Evolutionary conservation across 2,797 vertebrate species (phyloP), one percentile per base, ranked within the genome.

Genomic region (Adelosebastes latens): DNA sequence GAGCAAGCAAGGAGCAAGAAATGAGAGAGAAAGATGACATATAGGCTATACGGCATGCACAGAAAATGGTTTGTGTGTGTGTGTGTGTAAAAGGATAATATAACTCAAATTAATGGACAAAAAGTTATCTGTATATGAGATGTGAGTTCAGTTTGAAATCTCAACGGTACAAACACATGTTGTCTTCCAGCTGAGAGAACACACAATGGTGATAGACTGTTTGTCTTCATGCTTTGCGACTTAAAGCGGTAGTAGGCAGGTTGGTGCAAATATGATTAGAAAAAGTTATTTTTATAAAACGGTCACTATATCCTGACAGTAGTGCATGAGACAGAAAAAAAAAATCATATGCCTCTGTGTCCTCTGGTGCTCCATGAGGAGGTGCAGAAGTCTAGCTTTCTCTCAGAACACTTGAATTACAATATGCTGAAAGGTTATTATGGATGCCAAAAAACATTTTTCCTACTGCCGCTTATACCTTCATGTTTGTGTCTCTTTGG

Each of bases 1-100:
- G 78, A 89, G 86, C 67, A 53, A 74, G 80, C 64, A 72, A 81
- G 34, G 53, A 68, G 34, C 64, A 75, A 60, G 32, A 79, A 80
- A 71, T 62, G 49, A 82, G 56, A 63, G 69, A 67, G 71, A 39
- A 72, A 55, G 31, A 42, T 63, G 66, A 79, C 75, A 69, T 53
- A 34, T n/a, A n/a, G 29, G 12, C 11, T 14, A 18, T 46, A 63
- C 55, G 36, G 52, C 72, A 49, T 31, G 75, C 31, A 32, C 31
- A 67, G 62, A 62, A 72, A 58, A 70, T 14, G n/a, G 14, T 11
- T 29, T 36, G 4, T 72, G 72, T 73, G 14, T 1, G 14, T 25
- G 16, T 42, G 39, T 42, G 39, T 42, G 14, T 42, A 63, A 84
- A 62, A 12, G 6, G 7, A 20, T 72, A 72, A 62, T 31, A n/a